Evolutionary conservation across 2,888 invertebrate species (phyloP).

Genomic region (Lathronympha strigana): DNA sequence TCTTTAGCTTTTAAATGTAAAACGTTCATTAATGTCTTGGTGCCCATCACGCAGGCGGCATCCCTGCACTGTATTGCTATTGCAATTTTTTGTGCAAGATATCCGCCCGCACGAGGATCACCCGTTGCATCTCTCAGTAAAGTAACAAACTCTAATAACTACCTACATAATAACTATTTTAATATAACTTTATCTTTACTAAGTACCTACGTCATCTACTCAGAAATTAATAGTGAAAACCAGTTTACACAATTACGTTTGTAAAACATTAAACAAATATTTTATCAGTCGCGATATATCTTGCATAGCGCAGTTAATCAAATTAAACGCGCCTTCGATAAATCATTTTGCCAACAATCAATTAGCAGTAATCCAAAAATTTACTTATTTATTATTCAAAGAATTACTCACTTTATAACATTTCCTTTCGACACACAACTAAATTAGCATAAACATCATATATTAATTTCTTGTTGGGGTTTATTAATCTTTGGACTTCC

Average conservation of each 20-base stretch:
- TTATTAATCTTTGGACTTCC: constrained; percentile 52
- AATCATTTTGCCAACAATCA: constrained; percentile 21
- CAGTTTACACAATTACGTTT: background rate
- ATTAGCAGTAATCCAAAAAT: constrained; percentile 5
- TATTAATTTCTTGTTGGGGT: constrained; percentile 48
- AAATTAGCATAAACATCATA: constrained; percentile 35
- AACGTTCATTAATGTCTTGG: too few relatives aligned
- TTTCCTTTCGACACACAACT: constrained; percentile 2
- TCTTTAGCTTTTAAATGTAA: too few relatives aligned
- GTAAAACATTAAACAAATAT: background rate
- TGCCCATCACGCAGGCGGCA: too few relatives aligned
- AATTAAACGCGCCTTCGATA: background rate
- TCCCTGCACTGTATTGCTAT: too few relatives aligned
- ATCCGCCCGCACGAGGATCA: too few relatives aligned
- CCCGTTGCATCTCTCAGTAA: too few relatives aligned
- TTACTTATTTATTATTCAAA: constrained; percentile 9
- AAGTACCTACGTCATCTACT: too few relatives aligned
- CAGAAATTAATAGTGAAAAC: background rate
- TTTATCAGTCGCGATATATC: constrained; percentile 15
- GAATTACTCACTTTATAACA: background rate
- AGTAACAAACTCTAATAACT: too few relatives aligned
- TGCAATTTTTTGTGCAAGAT: too few relatives aligned
- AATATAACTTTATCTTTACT: too few relatives aligned
- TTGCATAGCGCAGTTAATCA: background rate
- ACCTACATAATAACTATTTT: too few relatives aligned